phyloP scores from a whole-genome alignment of 2,113 vertebrate genomes.

The Hymenochirus boettgeri region DNA sequence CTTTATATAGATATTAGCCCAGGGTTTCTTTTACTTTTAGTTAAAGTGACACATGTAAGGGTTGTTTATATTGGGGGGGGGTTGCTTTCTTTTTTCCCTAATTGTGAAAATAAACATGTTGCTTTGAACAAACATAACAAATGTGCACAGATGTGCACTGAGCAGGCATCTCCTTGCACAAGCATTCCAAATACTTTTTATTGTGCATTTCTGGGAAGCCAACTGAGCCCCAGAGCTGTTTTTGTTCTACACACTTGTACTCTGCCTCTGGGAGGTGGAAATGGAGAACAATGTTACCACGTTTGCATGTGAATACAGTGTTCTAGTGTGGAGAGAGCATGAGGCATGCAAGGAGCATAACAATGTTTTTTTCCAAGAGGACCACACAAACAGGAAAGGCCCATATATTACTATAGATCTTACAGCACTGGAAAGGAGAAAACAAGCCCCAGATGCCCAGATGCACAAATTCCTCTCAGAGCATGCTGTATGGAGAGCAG shows the following conservation, averaged over 20 bases:
- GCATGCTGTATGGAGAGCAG: too few species aligned
- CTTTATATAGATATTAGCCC: too few species aligned
- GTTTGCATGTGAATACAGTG: slow-evolving; percentile 58
- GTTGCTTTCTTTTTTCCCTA: too few species aligned
- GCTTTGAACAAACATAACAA: background rate
- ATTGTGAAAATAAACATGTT: background rate
- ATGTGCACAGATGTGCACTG: background rate
- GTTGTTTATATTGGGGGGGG: too few species aligned
- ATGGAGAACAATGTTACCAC: slow-evolving; percentile 32
- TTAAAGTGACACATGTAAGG: too few species aligned
- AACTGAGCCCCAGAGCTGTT: slow-evolving; percentile 28
- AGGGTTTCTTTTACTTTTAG: too few species aligned
- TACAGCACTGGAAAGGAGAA: too few species aligned
- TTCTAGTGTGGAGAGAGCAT: slow-evolving; percentile 47
- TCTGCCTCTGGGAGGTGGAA: slow-evolving; percentile 42
- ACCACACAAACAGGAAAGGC: slow-evolving; percentile 48
- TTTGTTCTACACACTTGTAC: slow-evolving; percentile 28
- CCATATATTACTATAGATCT: background rate
- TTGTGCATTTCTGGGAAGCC: slow-evolving; percentile 27
- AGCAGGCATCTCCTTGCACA: slow-evolving; percentile 4
- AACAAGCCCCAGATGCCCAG: too few species aligned
- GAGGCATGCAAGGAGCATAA: slow-evolving; percentile 24
- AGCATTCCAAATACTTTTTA: slow-evolving; percentile 7
- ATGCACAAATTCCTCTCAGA: too few species aligned
- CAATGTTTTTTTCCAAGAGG: slow-evolving; percentile 47